Conservation (phyloP, 2,888 invertebrate genomes). For the Perizoma flavofasciatum region DNA sequence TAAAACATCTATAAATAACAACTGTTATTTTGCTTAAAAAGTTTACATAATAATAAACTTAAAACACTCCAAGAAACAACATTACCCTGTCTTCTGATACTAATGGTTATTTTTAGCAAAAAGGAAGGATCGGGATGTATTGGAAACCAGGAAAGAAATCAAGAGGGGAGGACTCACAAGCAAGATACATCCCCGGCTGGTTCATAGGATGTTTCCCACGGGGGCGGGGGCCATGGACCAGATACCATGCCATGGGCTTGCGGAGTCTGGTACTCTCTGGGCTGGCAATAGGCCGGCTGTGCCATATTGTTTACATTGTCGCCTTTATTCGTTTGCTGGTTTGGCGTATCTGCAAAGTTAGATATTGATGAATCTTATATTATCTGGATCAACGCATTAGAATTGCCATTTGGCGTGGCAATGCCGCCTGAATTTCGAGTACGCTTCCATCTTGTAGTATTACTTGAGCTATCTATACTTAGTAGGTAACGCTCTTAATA, state of each 20-base stretch:
- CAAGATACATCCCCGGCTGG: conserved; percentile 79
- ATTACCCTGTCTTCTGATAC: too few relatives aligned
- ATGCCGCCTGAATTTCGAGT: too few relatives aligned
- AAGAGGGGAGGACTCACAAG: conserved; percentile 81
- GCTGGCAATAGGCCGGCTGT: conserved; percentile 70
- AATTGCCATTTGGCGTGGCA: too few relatives aligned
- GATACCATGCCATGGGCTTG: conserved; percentile 57
- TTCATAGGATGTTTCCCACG: conserved; percentile 78
- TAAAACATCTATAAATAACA: too few relatives aligned
- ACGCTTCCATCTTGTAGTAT: too few relatives aligned
- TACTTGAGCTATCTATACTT: too few relatives aligned
- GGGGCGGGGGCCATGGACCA: conserved; percentile 49
- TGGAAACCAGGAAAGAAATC: conserved; percentile 59
- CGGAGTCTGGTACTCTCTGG: conserved; percentile 70
- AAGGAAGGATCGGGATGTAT: conserved; percentile 41
- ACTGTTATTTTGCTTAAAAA: too few relatives aligned
- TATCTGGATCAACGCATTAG: too few relatives aligned
- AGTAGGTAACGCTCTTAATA: too few relatives aligned
- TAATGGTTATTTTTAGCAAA: conserved; percentile 21
- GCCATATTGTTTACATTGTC: conserved; percentile 83
- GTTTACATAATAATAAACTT: too few relatives aligned
- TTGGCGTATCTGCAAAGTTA: conserved; percentile 76
- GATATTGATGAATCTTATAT: conserved; percentile 41
- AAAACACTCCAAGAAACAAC: too few relatives aligned
- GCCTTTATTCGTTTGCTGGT: conserved; percentile 72